A percentile compares a stretch with the other conserved stretches of the same genome.
Evolutionary conservation across 2,113 vertebrate species (phyloP).

Genomic region (Clarias macrocephalus): DNA sequence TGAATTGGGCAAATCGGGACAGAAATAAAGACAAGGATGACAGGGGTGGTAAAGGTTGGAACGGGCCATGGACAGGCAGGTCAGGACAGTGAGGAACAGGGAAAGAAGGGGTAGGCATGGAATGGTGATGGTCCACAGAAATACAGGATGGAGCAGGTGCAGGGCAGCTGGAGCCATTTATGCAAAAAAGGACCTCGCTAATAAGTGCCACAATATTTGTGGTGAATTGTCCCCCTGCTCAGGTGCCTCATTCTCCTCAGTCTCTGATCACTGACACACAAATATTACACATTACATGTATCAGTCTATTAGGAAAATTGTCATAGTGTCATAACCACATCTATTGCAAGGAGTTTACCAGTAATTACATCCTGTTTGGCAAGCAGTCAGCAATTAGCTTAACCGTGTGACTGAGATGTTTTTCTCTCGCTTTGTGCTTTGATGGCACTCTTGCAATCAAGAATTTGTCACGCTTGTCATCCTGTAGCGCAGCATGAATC

Average conservation of each 20-base stretch:
- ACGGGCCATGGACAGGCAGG: too few species aligned
- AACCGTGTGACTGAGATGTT: constrained; percentile 28
- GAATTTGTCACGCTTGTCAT: constrained; percentile 31
- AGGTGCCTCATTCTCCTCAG: background rate
- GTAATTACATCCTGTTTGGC: constrained; percentile 37
- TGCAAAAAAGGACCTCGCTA: background rate
- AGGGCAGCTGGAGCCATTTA: background rate
- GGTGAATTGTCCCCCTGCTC: background rate
- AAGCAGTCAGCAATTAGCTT: constrained; percentile 29
- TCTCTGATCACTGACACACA: background rate
- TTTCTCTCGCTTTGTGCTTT: constrained; percentile 30
- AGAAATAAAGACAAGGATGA: too few species aligned
- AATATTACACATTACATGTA: background rate
- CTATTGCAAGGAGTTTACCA: constrained; percentile 12
- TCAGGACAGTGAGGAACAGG: background rate
- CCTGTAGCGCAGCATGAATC: constrained; percentile 13
- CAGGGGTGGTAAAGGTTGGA: background rate
- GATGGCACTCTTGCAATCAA: constrained; percentile 32
- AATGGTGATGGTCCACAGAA: background rate
- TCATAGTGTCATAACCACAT: background rate
- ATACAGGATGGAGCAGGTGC: background rate
- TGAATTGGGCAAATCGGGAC: background rate
- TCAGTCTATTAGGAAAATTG: constrained; percentile 17
- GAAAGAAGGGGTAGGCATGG: background rate
- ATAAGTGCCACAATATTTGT: background rate